Evolutionary conservation across 2,888 invertebrate species (phyloP).

Genomic region (Thereva unica): DNA sequence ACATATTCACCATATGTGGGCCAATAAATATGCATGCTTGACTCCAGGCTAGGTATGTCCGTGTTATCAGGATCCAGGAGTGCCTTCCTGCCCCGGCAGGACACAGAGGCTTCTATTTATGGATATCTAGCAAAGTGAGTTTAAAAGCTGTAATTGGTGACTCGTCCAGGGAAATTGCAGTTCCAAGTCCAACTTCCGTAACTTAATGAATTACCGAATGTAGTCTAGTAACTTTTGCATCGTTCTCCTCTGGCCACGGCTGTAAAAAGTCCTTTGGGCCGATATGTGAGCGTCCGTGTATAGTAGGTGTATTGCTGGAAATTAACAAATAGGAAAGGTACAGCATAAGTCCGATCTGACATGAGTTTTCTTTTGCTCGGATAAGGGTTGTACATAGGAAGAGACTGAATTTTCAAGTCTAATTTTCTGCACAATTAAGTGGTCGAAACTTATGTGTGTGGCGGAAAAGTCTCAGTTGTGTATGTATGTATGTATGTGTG

Average conservation of each 20-base stretch:
- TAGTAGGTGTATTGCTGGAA: background rate
- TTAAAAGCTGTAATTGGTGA: constrained; percentile 48
- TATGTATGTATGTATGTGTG: too few relatives aligned
- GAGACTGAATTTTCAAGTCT: constrained; percentile 23
- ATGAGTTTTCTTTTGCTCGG: constrained; percentile 6
- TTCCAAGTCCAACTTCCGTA: constrained; percentile 60
- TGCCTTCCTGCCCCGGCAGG: constrained; percentile 43
- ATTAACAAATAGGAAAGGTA: constrained; percentile 28
- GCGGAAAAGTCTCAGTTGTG: background rate
- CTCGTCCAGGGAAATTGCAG: constrained; percentile 60
- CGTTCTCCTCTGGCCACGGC: constrained; percentile 20
- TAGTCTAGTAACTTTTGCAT: constrained; percentile 31
- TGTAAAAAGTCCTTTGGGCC: constrained; percentile 32
- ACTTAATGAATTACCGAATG: constrained; percentile 57
- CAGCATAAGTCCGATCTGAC: constrained; percentile 18
- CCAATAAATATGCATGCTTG: constrained; percentile 56
- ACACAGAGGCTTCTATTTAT: constrained; percentile 46
- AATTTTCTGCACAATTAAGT: constrained; percentile 28
- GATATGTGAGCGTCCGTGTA: constrained; percentile 1
- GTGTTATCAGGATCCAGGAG: constrained; percentile 41
- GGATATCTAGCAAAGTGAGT: constrained; percentile 45
- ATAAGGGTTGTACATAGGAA: constrained; percentile 18
- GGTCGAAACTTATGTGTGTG: constrained; percentile 17
- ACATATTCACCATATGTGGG: constrained; percentile 47
- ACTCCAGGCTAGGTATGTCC: constrained; percentile 43